These are phyloP conservation scores for Lepilemur septentrionalis DNA, from an alignment of 2,797 vertebrate genomes.

Conservation along the genomic window DNA sequence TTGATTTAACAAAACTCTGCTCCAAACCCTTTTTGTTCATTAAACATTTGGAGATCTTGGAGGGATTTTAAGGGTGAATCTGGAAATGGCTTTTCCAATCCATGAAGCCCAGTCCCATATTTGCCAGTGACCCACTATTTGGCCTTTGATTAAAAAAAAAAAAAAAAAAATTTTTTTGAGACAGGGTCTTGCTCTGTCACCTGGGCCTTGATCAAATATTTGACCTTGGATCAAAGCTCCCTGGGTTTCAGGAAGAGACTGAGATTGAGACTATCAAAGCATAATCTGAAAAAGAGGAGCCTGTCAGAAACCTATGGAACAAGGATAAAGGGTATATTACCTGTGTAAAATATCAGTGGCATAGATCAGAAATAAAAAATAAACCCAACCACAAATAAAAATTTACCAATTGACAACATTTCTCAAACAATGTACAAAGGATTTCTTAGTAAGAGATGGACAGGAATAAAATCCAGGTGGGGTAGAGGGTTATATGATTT, in stretches of 20 bases:
- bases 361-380: neutral
- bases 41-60: conserved; percentile 24
- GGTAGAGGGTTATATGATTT: neutral
- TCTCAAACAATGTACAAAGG: neutral
- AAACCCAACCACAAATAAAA: neutral
- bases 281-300: neutral
- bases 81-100: neutral
- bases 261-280: neutral
- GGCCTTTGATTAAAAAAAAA: neutral
- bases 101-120: neutral
- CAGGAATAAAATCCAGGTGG: neutral
- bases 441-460: neutral
- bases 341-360: neutral
- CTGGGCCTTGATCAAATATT: neutral
- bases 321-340: neutral
- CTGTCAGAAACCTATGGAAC: neutral
- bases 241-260: neutral
- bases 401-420: neutral
- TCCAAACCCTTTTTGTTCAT: conserved; percentile 6
- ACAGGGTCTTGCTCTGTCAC: neutral
- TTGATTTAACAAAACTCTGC: conserved; percentile 12
- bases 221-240: neutral
- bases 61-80: neutral
- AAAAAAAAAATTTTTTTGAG: neutral
- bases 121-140: neutral